These are phyloP conservation scores for Styela clava DNA, from an alignment of 23 tunicate genomes.

Conservation along the genomic window DNA sequence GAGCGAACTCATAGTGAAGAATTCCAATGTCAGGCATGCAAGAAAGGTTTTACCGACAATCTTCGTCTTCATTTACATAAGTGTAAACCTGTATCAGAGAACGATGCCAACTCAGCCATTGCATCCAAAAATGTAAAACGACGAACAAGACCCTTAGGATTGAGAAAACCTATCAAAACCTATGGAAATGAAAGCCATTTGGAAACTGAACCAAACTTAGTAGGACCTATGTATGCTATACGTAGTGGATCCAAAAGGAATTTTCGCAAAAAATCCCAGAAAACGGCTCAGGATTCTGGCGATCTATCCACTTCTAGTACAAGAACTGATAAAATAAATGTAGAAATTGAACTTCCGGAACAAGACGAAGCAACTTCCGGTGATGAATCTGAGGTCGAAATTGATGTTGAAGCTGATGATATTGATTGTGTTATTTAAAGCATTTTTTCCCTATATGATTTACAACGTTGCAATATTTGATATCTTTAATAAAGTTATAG, in stretches of 20 bases:
- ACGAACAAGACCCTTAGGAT: not conserved
- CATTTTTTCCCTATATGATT: no score
- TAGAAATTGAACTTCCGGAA: constrained; percentile 8
- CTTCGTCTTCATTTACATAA: not conserved
- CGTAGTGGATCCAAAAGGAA: constrained; percentile 13
- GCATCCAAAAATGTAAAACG: not conserved
- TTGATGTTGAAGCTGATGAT: constrained; percentile 17
- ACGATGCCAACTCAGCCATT: not conserved
- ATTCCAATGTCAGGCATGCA: constrained; percentile 1
- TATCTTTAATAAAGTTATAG: no score
- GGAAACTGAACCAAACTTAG: not conserved
- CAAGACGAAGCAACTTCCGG: not conserved
- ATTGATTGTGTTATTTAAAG: not conserved
- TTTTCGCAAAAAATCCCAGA: not conserved
- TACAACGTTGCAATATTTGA: no score
- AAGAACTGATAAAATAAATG: not conserved
- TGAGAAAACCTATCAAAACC: not conserved
- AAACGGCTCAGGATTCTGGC: not conserved
- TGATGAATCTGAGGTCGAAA: not conserved
- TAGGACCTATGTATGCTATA: constrained; percentile 27
- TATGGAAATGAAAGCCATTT: not conserved
- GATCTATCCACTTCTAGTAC: not conserved
- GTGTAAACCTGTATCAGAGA: not conserved
- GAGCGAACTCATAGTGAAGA: constrained; percentile 11
- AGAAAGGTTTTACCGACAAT: not conserved